Base-by-base conservation (phyloP, 2,888 invertebrate genomes). In the Euproctis similis region DNA sequence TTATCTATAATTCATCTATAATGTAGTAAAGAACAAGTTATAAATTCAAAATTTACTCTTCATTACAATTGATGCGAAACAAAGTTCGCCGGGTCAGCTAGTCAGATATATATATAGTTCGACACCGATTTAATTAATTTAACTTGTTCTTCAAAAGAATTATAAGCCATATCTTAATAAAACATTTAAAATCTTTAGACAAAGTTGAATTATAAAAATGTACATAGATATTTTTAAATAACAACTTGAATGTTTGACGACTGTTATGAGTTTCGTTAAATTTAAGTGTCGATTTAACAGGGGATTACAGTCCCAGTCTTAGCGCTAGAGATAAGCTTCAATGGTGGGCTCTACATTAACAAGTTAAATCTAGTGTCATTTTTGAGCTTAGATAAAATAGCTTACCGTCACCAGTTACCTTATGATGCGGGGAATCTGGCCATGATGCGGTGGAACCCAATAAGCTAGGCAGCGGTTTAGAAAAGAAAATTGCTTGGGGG, bases 401-500 rank as follows among this genome's bases (percentile, higher is more conserved):
- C 47, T 66, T 57, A 62, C 62, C 57, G 49, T 52, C 49, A 39
- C n/a, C 50, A 38, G 28, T 50, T 57, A 56, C 50, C 45, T 59
- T 62, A 63, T 64, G 64, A 61, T 50, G 53, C 48, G 62, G 59
- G 49, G 51, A 59, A 60, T 59, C 62, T 65, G 39, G 62, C 59
- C 59, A 70, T 70, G 69, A 74, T 67, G 65, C 65, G 65, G 64
- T 65, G 62, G 70, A 60, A 73, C 72, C 70, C 70, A 75, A 73
- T 76, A 75, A 73, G 62, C 49, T 53, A 60, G 65, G 60, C 56
- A 46, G 55, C 63, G 61, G 68, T 63, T 66, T 63, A 64, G 63
- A 64, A 59, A 69, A 71, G 73, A 69, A 81, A 78, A 80, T 80
- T 76, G 75, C 68, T 64, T 36, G 55, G 59, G 59, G 62, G 67